Base-by-base conservation (phyloP, 2,797 vertebrate species). In the Jordanella pulchra region DNA sequence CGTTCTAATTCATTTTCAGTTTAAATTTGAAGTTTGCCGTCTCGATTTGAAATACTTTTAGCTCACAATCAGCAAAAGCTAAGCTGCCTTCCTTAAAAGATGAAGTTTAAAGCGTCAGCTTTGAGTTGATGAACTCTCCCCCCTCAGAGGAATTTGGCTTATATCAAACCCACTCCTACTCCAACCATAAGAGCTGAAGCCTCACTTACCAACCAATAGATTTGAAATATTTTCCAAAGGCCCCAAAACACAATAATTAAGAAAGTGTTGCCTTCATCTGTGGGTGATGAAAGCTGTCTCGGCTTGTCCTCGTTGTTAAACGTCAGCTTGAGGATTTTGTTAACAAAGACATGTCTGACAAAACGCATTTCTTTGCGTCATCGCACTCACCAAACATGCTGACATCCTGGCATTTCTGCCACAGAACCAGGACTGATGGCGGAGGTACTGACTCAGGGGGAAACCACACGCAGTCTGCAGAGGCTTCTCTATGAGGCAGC, bases 391-490 rank as follows among this genome's bases (percentile, higher is more conserved):
- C 89, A 95, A 84, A 84, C 95, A 95, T 0, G 94, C 95, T 12
- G 95, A 95, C 94, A 95, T 95, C 87, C 94, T 92, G 83, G 94
- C 94, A 21, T 95, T 95, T 65, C 95, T 85, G 75, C 95, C 94
- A 21, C 94, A 95, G 84, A 93, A 93, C 86, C 91, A 94, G 58
- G 88, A 76, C 72, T 73, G 86, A 54, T 82, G 75, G 50, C 82
- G 88, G 75, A 95, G 89, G 89, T 93, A 90, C 74, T 78, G 92
- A 75, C 95, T 95, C 91, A 95, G 89, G 72, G 95, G 95, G 87
- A 95, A 95, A 54, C 95, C 94, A 71, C 81, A 93, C 47, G 66
- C 76, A 13, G 72, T 45, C 18, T 53, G 32, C 14, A 47, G 69
- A 74, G 73, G 53, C n/a, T 44, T 9, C 45, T 90, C 94, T 95